phyloP scores from a whole-genome alignment of 2,797 vertebrate genomes.

The Acridotheres tristis region DNA sequence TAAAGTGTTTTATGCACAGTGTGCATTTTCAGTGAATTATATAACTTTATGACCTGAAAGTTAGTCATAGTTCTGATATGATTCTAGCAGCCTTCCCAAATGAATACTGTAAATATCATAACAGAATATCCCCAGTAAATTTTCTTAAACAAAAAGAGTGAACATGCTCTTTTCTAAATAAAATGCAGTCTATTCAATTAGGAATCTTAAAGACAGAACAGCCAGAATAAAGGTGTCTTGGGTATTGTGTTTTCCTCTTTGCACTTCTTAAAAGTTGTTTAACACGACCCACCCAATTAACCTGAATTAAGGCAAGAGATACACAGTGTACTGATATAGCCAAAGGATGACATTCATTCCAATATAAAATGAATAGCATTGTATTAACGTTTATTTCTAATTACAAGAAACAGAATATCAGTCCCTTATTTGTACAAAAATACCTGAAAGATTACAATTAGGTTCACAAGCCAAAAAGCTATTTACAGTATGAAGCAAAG shows the following conservation, averaged over 20 bases:
- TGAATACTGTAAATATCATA: not conserved
- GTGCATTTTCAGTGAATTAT: not conserved
- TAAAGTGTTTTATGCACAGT: not conserved
- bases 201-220: not conserved
- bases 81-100: not conserved
- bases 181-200: not conserved
- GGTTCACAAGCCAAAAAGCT: constrained; percentile 90
- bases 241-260: not conserved
- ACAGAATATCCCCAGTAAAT: not conserved
- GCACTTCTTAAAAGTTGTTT: not conserved
- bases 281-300: not conserved
- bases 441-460: constrained; percentile 98
- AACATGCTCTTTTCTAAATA: not conserved
- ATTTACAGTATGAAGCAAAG: constrained; percentile 93
- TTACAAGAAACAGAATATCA: constrained; percentile 98
- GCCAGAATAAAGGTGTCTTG: not conserved
- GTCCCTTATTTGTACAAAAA: constrained; percentile 99
- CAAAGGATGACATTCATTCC: constrained; percentile 52
- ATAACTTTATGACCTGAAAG: not conserved
- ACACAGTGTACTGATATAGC: not conserved
- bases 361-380: constrained; percentile 83
- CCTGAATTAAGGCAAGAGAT: not conserved
- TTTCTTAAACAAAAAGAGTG: not conserved
- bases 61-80: not conserved
- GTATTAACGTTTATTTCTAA: constrained; percentile 98